These are phyloP conservation scores for Mugil cephalus DNA, from an alignment of 2,113 vertebrate genomes.

Conservation along the genomic window DNA sequence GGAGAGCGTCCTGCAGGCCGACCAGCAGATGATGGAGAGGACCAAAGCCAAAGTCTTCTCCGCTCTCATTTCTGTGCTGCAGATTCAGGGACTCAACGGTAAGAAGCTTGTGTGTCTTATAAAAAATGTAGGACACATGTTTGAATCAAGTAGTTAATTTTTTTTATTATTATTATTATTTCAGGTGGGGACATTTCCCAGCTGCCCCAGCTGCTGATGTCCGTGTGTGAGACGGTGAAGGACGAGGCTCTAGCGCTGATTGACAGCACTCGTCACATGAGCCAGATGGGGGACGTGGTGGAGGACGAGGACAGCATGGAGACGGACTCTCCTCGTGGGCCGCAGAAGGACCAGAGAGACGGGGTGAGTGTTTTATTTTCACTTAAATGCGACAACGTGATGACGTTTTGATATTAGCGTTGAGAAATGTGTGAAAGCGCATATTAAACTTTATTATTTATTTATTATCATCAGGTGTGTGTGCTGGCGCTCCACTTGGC, in stretches of 20 bases:
- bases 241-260: conserved; percentile 91
- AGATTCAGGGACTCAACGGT: conserved; percentile 95
- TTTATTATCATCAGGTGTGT: conserved; percentile 87
- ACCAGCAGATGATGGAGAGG: conserved; percentile 94
- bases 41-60: conserved; percentile 97
- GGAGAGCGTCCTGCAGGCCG: conserved; percentile 92
- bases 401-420: too few species aligned
- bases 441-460: not conserved
- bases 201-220: conserved; percentile 93
- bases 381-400: too few species aligned
- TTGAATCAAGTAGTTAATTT: not conserved
- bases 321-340: conserved; percentile 88
- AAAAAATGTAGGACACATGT: too few species aligned
- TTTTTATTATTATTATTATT: fast-evolving
- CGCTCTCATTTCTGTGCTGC: conserved; percentile 92
- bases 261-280: conserved; percentile 89
- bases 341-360: conserved; percentile 94
- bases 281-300: conserved; percentile 68
- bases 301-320: conserved; percentile 99
- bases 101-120: conserved; percentile 18
- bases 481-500: conserved; percentile 94
- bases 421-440: too few species aligned
- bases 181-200: conserved; percentile 92
- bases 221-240: conserved; percentile 93
- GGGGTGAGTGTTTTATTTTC: conserved; percentile 91